Conservation (phyloP, 1,140 invertebrate species). For the Euschistus heros region DNA sequence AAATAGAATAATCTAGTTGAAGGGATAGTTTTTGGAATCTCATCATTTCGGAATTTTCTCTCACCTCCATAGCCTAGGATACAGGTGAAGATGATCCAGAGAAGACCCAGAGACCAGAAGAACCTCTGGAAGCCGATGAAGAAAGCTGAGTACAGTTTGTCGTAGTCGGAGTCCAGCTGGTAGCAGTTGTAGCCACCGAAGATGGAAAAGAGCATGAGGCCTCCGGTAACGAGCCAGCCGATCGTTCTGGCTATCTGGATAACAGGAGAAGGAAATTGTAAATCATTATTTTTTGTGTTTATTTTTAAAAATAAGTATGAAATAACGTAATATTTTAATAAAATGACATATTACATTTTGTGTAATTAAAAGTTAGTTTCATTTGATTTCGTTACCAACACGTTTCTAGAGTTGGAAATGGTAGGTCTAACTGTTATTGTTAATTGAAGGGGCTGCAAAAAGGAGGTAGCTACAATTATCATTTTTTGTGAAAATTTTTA, state of each 20-base stretch:
- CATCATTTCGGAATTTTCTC: neutral
- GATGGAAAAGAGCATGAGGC: constrained; percentile 2
- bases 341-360: no score
- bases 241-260: constrained; percentile 15
- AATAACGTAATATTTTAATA: no score
- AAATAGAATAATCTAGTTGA: neutral
- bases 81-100: constrained; percentile 44
- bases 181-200: constrained; percentile 23
- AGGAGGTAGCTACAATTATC: no score
- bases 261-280: neutral
- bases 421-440: no score
- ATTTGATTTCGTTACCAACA: no score
- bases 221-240: constrained; percentile 18
- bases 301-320: no score
- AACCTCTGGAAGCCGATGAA: constrained; percentile 47
- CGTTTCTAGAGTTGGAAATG: no score
- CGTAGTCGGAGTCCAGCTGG: constrained; percentile 23
- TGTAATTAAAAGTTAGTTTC: no score
- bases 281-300: neutral
- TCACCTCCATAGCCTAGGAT: constrained; percentile 36
- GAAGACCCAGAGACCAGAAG: constrained; percentile 42
- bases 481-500: no score
- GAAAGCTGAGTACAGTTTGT: constrained; percentile 35
- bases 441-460: no score
- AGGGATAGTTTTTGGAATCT: neutral